Conservation (phyloP, 1,140 invertebrate genomes). For the Anoplolepis gracilipes region DNA sequence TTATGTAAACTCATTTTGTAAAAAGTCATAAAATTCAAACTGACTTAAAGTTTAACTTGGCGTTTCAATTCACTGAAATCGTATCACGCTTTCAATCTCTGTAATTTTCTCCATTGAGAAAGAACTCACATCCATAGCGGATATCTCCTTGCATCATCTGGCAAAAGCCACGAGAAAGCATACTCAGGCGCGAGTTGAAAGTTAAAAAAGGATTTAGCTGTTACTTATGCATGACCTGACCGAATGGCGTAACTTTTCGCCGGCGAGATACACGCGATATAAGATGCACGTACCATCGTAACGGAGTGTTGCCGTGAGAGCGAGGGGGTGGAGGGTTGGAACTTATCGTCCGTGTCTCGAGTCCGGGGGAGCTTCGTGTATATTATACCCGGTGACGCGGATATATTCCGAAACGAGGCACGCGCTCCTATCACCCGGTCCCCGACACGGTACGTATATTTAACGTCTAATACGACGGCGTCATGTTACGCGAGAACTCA, state of each 20-base stretch:
- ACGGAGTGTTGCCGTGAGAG: slow-evolving; percentile 41
- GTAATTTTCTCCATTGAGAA: slow-evolving; percentile 13
- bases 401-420: slow-evolving; percentile 67
- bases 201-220: slow-evolving; percentile 38
- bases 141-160: neutral
- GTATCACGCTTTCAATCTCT: neutral
- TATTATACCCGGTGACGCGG: slow-evolving; percentile 59
- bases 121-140: neutral
- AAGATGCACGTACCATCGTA: slow-evolving; percentile 60
- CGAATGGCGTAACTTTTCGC: slow-evolving; percentile 44
- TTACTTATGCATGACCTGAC: slow-evolving; percentile 64
- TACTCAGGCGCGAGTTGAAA: neutral
- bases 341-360: slow-evolving; percentile 69
- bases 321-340: neutral
- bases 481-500: slow-evolving; percentile 56
- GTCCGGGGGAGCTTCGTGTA: slow-evolving; percentile 21
- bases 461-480: slow-evolving; percentile 71
- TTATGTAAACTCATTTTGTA: neutral
- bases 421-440: slow-evolving; percentile 71
- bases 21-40: neutral
- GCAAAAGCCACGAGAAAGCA: neutral
- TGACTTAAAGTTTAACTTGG: neutral
- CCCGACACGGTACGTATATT: slow-evolving; percentile 71
- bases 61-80: neutral
- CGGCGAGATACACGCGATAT: slow-evolving; percentile 22